These are phyloP conservation scores for Trissonchulus sp. DNA, from an alignment of 2,888 invertebrate species.

Conservation along the genomic window DNA sequence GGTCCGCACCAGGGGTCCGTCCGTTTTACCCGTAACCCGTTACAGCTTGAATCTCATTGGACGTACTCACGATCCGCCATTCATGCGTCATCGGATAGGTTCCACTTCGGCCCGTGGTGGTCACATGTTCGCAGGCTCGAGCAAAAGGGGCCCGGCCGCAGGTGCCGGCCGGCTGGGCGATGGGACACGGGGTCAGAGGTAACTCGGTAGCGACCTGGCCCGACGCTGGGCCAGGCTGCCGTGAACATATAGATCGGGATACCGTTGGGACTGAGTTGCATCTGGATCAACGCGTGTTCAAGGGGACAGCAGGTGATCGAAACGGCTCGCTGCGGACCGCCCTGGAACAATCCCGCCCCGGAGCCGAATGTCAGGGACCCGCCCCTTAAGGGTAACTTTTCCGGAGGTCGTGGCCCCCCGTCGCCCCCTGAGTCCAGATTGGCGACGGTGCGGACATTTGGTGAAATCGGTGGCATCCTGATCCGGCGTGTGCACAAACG, in stretches of 20 bases:
- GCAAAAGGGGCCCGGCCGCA: constrained; percentile 21
- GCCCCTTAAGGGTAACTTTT: too few relatives aligned
- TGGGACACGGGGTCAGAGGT: neutral
- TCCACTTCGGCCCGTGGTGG: constrained; percentile 76
- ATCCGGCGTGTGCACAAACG: constrained; percentile 66
- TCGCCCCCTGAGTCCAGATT: constrained; percentile 35
- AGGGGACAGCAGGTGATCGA: constrained; percentile 51
- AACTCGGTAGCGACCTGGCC: neutral
- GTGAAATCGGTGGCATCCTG: constrained; percentile 81
- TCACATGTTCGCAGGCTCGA: constrained; percentile 55
- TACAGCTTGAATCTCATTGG: constrained; percentile 66
- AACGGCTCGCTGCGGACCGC: constrained; percentile 35
- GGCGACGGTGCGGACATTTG: constrained; percentile 63
- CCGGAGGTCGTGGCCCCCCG: neutral
- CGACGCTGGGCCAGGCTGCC: neutral
- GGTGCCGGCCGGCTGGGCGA: neutral
- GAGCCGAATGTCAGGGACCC: neutral
- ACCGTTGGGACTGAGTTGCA: neutral
- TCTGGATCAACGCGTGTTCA: constrained; percentile 43
- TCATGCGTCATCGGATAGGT: constrained; percentile 66
- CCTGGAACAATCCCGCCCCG: neutral
- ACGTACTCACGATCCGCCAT: constrained; percentile 76
- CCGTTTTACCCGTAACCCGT: neutral
- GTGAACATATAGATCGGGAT: constrained; percentile 1
- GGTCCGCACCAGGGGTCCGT: neutral